Evolutionary conservation across 2,888 invertebrate species (phyloP), one percentile per base, ranked within the genome.

Genomic region (Halocaridina rubra): DNA sequence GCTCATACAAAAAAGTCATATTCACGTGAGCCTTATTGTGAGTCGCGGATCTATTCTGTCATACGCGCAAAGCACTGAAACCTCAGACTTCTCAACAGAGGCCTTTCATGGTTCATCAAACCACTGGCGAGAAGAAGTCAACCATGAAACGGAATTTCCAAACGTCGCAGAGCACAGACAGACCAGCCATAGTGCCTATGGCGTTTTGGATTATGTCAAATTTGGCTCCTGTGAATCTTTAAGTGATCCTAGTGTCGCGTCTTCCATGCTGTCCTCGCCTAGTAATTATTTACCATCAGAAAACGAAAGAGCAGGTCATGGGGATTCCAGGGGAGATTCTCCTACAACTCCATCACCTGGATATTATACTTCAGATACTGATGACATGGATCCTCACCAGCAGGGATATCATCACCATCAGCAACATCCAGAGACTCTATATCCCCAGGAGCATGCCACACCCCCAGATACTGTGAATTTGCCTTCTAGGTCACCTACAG

Each of bases 1-100:
- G 32, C 88, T 90, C 53, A 89, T 90, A 57, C 89, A 90, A 85
- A 88, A 89, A 80, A 86, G 80, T 39, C 64, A 53, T 57, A 53
- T 79, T 19, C 77, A 75, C 39, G 81, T 86, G 2, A 80, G 69
- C 59, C 67, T 86, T 24, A 57, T 80, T 3, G 79, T 88, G 61
- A 76, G 76, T n/a, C 71, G 84, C 22, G 84, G 79, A 2, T 53
- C 67, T 8, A 27, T 71, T n/a, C n/a, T 57, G 1, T 77, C 72
- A 27, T 81, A 74, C 19, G 80, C 33, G 61, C 74, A 59, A 5
- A 46, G 33, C 10, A 29, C 61, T 27, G 74, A 46, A n/a, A 29
- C 64, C 13, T 19, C 29, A 27, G 64, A 61, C 3, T 57, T 72
- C n/a, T 78, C 82, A 0, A 64, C 82, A 2, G 78, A 84, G 30